phyloP scores from a whole-genome alignment of 2,113 vertebrate species.

The Corydoras sp. region DNA sequence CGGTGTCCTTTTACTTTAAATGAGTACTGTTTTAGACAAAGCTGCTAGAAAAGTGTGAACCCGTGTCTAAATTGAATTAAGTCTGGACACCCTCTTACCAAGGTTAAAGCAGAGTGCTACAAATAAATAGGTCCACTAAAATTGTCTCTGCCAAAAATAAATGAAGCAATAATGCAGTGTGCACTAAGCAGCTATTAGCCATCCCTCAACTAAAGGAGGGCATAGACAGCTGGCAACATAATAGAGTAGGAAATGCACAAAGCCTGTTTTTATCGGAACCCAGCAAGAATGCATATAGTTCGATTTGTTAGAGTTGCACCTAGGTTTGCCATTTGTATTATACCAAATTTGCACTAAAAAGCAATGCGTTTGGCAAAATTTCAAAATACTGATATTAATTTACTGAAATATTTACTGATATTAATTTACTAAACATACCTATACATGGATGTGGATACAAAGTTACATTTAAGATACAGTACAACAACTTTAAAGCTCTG shows the following conservation, averaged over 20 bases:
- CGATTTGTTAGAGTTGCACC: not conserved
- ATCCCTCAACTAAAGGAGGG: conserved; percentile 30
- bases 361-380: too few species aligned
- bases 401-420: too few species aligned
- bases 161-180: conserved; percentile 37
- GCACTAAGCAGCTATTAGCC: conserved; percentile 30
- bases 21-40: not conserved
- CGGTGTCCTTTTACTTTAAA: not conserved
- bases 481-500: too few species aligned
- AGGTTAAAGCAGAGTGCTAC: conserved; percentile 43
- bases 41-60: conserved; percentile 18
- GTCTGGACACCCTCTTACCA: conserved; percentile 33
- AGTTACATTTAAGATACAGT: too few species aligned
- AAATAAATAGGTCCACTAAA: conserved; percentile 40
- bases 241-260: not conserved
- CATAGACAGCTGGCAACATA: conserved; percentile 13
- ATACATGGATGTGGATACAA: too few species aligned
- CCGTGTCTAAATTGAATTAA: conserved; percentile 45
- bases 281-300: conserved; percentile 8
- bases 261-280: not conserved
- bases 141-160: conserved; percentile 42
- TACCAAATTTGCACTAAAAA: too few species aligned
- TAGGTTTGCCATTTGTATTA: not conserved
- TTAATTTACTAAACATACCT: too few species aligned
- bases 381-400: too few species aligned